phyloP scores from a whole-genome alignment of 92 coral and sea anemone genomes.

The Umimayanthus kanabou region DNA sequence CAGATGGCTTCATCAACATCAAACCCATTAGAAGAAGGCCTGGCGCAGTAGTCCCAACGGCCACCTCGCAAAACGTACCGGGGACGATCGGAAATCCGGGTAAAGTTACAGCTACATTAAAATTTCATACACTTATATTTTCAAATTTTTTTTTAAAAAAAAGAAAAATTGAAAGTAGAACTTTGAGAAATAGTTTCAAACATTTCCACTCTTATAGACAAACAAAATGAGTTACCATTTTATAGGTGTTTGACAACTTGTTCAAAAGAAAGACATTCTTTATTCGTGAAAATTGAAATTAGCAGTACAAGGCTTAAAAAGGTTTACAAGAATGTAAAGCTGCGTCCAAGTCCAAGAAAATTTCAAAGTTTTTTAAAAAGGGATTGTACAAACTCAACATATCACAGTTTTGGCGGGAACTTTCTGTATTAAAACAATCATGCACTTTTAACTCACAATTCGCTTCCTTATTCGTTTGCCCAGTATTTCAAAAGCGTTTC shows the following conservation, averaged over 20 bases:
- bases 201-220: background rate
- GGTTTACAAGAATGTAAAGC: background rate
- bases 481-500: too few species aligned
- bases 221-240: background rate
- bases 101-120: background rate
- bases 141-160: too few species aligned
- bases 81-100: background rate
- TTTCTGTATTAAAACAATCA: too few species aligned
- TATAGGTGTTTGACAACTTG: background rate
- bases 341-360: background rate
- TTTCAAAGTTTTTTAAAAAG: too few species aligned
- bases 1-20: background rate
- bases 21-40: background rate
- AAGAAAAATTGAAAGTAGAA: background rate
- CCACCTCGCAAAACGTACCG: background rate
- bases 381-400: too few species aligned
- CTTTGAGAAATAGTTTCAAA: background rate
- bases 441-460: too few species aligned
- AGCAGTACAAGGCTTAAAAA: background rate
- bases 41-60: background rate
- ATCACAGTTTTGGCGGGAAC: too few species aligned
- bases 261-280: background rate
- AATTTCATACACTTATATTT: too few species aligned
- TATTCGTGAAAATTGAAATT: background rate
- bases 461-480: too few species aligned